Percentiles rank a stretch among this genome's conserved stretches.
These are phyloP conservation scores for Mergus octosetaceus DNA, from an alignment of 2,797 vertebrate species.

Conservation along the genomic window DNA sequence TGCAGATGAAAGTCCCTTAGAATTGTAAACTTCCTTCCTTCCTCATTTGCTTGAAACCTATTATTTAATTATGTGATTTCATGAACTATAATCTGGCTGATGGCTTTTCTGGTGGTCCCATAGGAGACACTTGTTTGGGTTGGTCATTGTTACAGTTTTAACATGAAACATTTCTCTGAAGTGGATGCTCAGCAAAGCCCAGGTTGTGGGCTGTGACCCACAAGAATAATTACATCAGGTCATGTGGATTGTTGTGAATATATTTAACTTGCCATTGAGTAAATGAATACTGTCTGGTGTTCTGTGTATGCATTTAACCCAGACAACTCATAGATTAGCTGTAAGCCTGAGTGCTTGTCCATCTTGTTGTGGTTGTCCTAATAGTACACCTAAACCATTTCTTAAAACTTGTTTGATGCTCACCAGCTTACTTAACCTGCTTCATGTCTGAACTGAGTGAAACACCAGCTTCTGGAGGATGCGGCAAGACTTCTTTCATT, in stretches of 20 bases:
- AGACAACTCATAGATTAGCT: not conserved
- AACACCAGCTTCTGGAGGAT: not conserved
- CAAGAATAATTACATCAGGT: not conserved
- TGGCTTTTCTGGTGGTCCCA: not conserved
- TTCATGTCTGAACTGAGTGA: not conserved
- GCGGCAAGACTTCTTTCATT: not conserved
- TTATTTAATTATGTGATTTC: not conserved
- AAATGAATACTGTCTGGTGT: not conserved
- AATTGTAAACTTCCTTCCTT: not conserved
- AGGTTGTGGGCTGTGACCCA: not conserved
- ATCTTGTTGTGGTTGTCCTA: not conserved
- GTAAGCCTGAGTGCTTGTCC: not conserved
- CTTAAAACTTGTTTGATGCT: not conserved
- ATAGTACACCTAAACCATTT: not conserved
- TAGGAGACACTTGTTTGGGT: not conserved
- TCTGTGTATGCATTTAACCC: not conserved
- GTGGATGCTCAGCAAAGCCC: not conserved
- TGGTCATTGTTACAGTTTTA: not conserved
- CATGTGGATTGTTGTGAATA: not conserved
- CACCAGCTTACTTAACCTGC: not conserved
- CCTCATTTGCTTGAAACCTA: not conserved
- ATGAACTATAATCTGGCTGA: not conserved
- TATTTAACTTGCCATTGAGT: not conserved
- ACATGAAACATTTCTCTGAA: rapidly evolving
- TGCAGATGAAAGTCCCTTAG: not conserved